Percentiles rank a stretch among this genome's conserved stretches.
Evolutionary conservation across 2,888 invertebrate species (phyloP).

Genomic region (Chorisops tibialis): DNA sequence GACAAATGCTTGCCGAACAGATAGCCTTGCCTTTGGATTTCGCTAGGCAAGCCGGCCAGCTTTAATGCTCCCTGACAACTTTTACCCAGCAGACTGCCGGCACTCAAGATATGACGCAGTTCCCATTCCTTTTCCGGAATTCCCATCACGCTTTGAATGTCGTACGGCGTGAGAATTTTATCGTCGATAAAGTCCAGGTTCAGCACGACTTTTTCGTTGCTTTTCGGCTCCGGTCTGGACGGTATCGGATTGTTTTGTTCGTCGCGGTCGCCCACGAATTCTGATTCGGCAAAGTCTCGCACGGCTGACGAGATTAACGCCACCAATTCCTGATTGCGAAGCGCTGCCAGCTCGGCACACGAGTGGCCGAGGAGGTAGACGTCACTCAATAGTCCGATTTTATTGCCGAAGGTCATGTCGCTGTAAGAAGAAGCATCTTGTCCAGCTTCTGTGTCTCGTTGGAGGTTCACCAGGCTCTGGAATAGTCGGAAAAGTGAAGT

Average conservation of each 20-base stretch:
- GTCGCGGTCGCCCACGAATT: constrained; percentile 82
- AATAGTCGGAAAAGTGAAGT: too few relatives aligned
- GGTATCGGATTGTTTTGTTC: constrained; percentile 81
- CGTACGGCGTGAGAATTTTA: constrained; percentile 56
- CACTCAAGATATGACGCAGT: constrained; percentile 72
- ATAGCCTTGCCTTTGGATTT: constrained; percentile 76
- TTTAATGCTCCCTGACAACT: constrained; percentile 84
- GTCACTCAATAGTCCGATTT: constrained; percentile 87
- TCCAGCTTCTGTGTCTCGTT: constrained; percentile 55
- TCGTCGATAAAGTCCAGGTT: constrained; percentile 43
- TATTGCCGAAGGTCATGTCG: constrained; percentile 92
- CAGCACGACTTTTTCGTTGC: constrained; percentile 31
- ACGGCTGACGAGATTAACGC: constrained; percentile 87
- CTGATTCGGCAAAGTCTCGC: constrained; percentile 83
- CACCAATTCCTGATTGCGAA: constrained; percentile 74
- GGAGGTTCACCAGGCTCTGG: constrained; percentile 73
- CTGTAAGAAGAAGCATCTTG: constrained; percentile 58
- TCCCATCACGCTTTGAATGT: constrained; percentile 57
- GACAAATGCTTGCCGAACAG: constrained; percentile 88
- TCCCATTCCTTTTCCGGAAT: constrained; percentile 76
- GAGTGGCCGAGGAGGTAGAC: constrained; percentile 89
- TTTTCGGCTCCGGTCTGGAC: constrained; percentile 56
- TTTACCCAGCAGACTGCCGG: constrained; percentile 68
- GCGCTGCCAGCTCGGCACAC: constrained; percentile 75
- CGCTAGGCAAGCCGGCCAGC: constrained; percentile 76